These are phyloP conservation scores for Drosophila pandora DNA, from an alignment of 1,140 invertebrate species.

Conservation along the genomic window DNA sequence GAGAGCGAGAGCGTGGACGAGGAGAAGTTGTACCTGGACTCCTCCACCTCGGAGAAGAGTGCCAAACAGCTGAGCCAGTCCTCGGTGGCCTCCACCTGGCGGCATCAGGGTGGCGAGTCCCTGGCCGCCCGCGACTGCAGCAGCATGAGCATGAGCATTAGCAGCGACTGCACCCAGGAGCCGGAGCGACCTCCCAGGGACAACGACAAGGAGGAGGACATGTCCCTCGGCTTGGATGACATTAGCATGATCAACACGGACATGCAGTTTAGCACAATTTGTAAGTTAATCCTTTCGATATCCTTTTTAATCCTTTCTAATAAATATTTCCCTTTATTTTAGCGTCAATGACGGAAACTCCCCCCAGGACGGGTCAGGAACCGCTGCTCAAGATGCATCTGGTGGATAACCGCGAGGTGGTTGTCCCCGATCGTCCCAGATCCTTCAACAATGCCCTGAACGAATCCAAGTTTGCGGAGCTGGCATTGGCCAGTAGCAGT, in stretches of 20 bases:
- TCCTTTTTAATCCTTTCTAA: not conserved
- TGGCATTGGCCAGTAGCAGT: constrained; percentile 88
- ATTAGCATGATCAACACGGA: constrained; percentile 70
- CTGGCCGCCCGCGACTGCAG: constrained; percentile 87
- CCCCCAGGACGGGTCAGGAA: constrained; percentile 42
- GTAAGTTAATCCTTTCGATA: constrained; percentile 41
- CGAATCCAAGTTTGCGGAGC: constrained; percentile 90
- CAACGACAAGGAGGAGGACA: constrained; percentile 52
- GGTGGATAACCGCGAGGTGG: constrained; percentile 62
- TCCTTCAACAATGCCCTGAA: constrained; percentile 85
- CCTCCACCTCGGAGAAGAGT: constrained; percentile 81
- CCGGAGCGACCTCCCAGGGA: constrained; percentile 13
- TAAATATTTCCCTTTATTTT: not conserved
- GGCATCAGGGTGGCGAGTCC: constrained; percentile 86
- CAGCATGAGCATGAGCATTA: constrained; percentile 85
- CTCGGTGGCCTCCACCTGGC: constrained; percentile 85
- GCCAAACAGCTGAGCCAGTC: constrained; percentile 83
- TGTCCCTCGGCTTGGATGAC: constrained; percentile 70
- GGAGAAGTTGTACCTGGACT: constrained; percentile 80
- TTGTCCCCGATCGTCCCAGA: constrained; percentile 75
- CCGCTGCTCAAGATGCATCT: constrained; percentile 65
- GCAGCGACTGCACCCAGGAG: constrained; percentile 82
- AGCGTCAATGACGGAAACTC: constrained; percentile 75
- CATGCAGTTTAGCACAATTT: constrained; percentile 75
- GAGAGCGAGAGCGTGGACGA: constrained; percentile 80